Evolutionary conservation across 1,140 invertebrate genomes (phyloP).

Genomic region (Drosophila sproati): DNA sequence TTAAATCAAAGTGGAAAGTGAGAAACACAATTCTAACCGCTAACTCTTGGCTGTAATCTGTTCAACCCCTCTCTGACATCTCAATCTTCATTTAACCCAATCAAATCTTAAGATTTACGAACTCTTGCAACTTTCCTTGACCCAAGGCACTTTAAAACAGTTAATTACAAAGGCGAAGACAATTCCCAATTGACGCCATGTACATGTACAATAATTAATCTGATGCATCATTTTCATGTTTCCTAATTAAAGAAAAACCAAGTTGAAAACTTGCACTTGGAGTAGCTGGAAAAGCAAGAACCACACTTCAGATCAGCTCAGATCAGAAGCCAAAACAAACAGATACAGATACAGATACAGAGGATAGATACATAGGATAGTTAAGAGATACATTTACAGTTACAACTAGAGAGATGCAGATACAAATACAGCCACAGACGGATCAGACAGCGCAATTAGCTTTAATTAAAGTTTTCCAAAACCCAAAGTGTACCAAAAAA

Average conservation of each 20-base stretch:
- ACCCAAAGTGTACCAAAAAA: slow-evolving; percentile 70
- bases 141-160: slow-evolving; percentile 37
- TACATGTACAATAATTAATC: slow-evolving; percentile 34
- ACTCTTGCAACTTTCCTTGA: slow-evolving; percentile 71
- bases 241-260: slow-evolving; percentile 59
- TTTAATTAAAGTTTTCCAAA: slow-evolving; percentile 79
- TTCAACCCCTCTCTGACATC: slow-evolving; percentile 23
- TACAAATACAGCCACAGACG: slow-evolving; percentile 15
- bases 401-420: slow-evolving; percentile 14
- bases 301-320: slow-evolving; percentile 32
- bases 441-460: slow-evolving; percentile 67
- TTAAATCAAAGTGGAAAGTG: not conserved
- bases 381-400: not conserved
- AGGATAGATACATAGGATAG: slow-evolving; percentile 2
- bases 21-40: not conserved
- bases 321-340: slow-evolving; percentile 60
- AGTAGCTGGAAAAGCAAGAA: slow-evolving; percentile 2
- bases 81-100: slow-evolving; percentile 11
- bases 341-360: slow-evolving; percentile 14
- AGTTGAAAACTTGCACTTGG: slow-evolving; percentile 22
- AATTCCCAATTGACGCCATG: slow-evolving; percentile 21
- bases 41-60: slow-evolving; percentile 18
- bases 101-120: slow-evolving; percentile 34
- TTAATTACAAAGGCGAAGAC: slow-evolving; percentile 5
- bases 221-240: slow-evolving; percentile 57